Percentiles rank a stretch among this genome's conserved stretches.
Evolutionary conservation across 2,113 vertebrate species (phyloP).

Genomic region (Regulus satrapa): DNA sequence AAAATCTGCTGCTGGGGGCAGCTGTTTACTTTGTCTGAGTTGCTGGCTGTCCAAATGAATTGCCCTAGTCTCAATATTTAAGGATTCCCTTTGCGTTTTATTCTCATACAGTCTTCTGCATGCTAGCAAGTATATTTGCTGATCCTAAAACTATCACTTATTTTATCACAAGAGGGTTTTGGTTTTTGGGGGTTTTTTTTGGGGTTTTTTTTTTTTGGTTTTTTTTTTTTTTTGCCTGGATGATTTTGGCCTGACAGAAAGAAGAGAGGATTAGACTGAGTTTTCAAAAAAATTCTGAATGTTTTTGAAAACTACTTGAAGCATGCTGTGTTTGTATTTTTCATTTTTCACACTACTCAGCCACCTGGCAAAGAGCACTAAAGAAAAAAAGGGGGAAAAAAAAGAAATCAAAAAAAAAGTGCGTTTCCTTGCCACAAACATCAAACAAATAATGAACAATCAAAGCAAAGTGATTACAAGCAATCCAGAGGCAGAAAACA

Average conservation of each 20-base stretch:
- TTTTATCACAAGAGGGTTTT: background rate
- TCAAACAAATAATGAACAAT: constrained; percentile 30
- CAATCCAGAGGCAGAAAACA: constrained; percentile 13
- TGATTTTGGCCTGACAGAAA: background rate
- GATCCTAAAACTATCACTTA: background rate
- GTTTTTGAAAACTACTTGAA: background rate
- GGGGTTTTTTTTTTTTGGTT: no score
- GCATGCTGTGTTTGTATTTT: background rate
- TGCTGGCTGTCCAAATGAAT: background rate
- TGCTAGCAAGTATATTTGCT: background rate
- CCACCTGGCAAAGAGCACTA: background rate
- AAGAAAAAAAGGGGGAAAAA: background rate
- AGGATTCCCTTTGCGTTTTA: background rate
- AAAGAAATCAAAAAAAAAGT: background rate
- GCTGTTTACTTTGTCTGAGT: background rate
- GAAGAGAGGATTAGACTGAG: background rate
- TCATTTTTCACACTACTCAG: background rate
- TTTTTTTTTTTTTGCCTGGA: background rate
- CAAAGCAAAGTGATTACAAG: constrained; percentile 20
- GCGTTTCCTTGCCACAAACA: background rate
- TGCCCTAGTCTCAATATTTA: background rate
- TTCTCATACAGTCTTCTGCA: background rate
- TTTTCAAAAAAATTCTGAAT: background rate
- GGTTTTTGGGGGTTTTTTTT: no score
- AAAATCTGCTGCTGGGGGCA: background rate